These are phyloP conservation scores for Lycopodina hypogea DNA, from an alignment of 37 sponge, comb jelly and placozoan species.

Conservation along the genomic window DNA sequence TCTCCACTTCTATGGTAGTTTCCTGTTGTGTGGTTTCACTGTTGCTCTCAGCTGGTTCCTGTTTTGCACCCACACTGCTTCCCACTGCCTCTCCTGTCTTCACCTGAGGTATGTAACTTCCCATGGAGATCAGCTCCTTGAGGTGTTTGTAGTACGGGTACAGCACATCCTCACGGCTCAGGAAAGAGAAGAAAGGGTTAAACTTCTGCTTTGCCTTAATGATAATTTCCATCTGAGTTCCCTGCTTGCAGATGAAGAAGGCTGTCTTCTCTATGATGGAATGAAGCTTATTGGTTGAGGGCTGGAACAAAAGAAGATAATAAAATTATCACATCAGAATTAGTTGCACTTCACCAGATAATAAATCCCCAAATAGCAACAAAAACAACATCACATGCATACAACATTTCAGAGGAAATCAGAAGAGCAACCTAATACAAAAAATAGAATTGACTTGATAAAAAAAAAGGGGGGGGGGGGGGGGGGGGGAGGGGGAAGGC, in stretches of 20 bases:
- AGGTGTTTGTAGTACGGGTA: conserved; percentile 87
- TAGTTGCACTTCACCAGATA: no score
- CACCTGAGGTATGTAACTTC: conserved; percentile 36
- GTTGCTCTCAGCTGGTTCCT: neutral
- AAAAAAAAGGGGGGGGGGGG: no score
- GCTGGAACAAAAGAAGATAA: conserved; percentile 56
- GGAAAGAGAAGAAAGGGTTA: conserved; percentile 91
- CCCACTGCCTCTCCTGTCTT: neutral
- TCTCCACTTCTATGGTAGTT: neutral
- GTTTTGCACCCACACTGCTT: neutral
- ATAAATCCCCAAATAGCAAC: neutral
- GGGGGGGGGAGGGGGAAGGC: no score
- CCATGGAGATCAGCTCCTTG: conserved; percentile 30
- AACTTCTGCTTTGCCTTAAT: conserved; percentile 88
- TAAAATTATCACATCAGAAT: neutral
- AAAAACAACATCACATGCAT: no score
- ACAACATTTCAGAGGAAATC: no score
- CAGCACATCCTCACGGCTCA: conserved; percentile 66
- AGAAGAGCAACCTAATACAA: no score
- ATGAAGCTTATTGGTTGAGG: conserved; percentile 79
- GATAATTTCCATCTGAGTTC: conserved; percentile 93
- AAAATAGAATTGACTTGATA: no score
- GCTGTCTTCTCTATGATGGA: conserved; percentile 90
- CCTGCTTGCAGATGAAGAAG: conserved; percentile 67
- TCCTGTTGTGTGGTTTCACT: neutral